A percentile compares a stretch with the other conserved stretches of the same genome.
Evolutionary conservation across 2,888 invertebrate species (phyloP).

Genomic region (Stictocephala bisonia): DNA sequence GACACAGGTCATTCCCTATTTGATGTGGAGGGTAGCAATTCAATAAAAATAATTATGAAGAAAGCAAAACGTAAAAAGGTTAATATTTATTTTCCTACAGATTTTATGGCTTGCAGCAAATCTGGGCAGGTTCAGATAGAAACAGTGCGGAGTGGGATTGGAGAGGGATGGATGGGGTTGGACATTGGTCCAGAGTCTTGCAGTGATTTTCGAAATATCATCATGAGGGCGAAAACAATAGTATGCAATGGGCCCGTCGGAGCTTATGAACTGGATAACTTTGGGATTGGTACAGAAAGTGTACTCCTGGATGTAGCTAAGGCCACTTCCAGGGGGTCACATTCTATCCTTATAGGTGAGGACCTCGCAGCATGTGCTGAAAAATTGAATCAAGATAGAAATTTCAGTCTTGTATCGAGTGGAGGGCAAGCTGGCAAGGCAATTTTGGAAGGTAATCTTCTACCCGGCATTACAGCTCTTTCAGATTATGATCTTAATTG

Average conservation of each 20-base stretch:
- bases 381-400: not conserved
- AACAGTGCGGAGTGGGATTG: slow-evolving; percentile 2
- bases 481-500: no score
- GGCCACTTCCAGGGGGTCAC: slow-evolving; percentile 3
- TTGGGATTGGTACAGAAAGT: slow-evolving; percentile 5
- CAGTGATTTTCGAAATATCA: not conserved
- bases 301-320: slow-evolving; percentile 8
- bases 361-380: not conserved
- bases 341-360: not conserved
- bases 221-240: slow-evolving; percentile 17
- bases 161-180: slow-evolving; percentile 24
- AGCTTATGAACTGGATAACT: slow-evolving; percentile 26
- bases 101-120: slow-evolving; percentile 8
- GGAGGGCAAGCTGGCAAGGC: not conserved
- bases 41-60: not conserved
- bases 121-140: slow-evolving; percentile 3
- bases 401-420: not conserved
- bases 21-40: not conserved
- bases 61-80: slow-evolving; percentile 15
- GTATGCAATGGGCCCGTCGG: slow-evolving; percentile 11
- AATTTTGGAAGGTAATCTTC: not conserved
- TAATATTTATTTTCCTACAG: not conserved
- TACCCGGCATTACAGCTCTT: slow-evolving; percentile 20
- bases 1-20: not conserved
- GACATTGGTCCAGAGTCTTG: slow-evolving; percentile 26